Conservation (phyloP, 2,888 invertebrate genomes). For the Celastrina argiolus region DNA sequence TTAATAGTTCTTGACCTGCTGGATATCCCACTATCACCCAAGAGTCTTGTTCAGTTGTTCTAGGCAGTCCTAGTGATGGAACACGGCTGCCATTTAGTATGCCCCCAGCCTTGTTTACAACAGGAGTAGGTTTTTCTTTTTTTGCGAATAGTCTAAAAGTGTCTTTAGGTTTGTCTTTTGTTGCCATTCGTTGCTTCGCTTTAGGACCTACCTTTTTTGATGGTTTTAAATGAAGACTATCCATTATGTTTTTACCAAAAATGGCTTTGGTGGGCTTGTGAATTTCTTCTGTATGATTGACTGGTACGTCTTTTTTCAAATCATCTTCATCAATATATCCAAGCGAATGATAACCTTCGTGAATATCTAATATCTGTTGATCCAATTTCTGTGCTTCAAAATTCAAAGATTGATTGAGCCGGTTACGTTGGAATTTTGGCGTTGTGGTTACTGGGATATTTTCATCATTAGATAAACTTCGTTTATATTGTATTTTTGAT, state of each 20-base stretch:
- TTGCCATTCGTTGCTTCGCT: constrained; percentile 64
- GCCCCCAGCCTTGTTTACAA: constrained; percentile 58
- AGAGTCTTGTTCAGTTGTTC: constrained; percentile 56
- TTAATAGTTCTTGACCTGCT: constrained; percentile 57
- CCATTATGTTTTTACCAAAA: constrained; percentile 70
- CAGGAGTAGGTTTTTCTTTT: constrained; percentile 57
- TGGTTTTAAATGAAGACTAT: constrained; percentile 69
- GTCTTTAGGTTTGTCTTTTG: constrained; percentile 56
- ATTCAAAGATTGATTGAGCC: constrained; percentile 70
- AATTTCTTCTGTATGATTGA: constrained; percentile 47
- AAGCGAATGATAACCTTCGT: constrained; percentile 68
- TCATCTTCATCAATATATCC: constrained; percentile 67
- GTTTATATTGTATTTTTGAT: constrained; percentile 53
- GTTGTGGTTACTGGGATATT: constrained; percentile 53
- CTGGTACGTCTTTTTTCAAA: constrained; percentile 40
- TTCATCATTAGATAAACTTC: constrained; percentile 64
- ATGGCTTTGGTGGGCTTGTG: constrained; percentile 66
- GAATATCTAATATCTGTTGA: constrained; percentile 72
- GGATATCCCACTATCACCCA: constrained; percentile 70
- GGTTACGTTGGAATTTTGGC: constrained; percentile 71
- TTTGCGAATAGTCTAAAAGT: constrained; percentile 65
- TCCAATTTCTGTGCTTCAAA: constrained; percentile 69
- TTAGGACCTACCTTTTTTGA: constrained; percentile 67
- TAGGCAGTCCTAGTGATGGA: constrained; percentile 65
- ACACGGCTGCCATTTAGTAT: constrained; percentile 61